Percentiles rank a stretch among this genome's conserved stretches.
Conservation (phyloP, 64 coral and sea anemone genomes). For the Hydrozoanthus tunicans region DNA sequence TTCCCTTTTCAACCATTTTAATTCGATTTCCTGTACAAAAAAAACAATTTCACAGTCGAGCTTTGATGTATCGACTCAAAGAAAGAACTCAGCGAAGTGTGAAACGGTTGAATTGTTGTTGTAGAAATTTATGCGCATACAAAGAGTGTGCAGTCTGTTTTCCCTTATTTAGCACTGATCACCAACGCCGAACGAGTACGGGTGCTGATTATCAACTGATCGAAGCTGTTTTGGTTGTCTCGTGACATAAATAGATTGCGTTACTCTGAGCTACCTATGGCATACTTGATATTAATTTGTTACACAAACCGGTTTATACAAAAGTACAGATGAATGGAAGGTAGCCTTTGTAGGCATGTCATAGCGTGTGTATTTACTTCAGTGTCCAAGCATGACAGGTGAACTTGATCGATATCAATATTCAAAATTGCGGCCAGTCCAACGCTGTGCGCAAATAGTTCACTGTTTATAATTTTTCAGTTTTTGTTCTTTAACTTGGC, state of each 20-base stretch:
- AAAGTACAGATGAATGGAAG: too few species aligned
- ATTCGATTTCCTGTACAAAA: slow-evolving; percentile 26
- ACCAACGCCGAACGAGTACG: not conserved
- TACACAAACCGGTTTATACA: too few species aligned
- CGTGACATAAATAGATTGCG: not conserved
- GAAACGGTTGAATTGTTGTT: not conserved
- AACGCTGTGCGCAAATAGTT: too few species aligned
- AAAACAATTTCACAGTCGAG: slow-evolving; percentile 12
- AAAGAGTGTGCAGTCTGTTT: not conserved
- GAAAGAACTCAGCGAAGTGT: not conserved
- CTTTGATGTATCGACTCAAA: not conserved
- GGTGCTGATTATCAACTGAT: not conserved
- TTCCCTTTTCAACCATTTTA: not conserved
- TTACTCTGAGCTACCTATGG: too few species aligned
- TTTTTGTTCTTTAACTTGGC: too few species aligned
- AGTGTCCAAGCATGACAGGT: too few species aligned
- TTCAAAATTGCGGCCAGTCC: too few species aligned
- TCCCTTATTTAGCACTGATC: slow-evolving; percentile 25
- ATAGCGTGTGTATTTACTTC: too few species aligned
- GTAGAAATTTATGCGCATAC: slow-evolving; percentile 56
- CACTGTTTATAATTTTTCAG: too few species aligned
- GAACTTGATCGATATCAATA: too few species aligned
- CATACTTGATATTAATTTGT: too few species aligned
- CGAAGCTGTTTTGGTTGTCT: not conserved
- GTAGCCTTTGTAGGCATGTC: too few species aligned